Base-by-base conservation (phyloP, 2,113 vertebrate species). In the Thamnaconus septentrionalis region DNA sequence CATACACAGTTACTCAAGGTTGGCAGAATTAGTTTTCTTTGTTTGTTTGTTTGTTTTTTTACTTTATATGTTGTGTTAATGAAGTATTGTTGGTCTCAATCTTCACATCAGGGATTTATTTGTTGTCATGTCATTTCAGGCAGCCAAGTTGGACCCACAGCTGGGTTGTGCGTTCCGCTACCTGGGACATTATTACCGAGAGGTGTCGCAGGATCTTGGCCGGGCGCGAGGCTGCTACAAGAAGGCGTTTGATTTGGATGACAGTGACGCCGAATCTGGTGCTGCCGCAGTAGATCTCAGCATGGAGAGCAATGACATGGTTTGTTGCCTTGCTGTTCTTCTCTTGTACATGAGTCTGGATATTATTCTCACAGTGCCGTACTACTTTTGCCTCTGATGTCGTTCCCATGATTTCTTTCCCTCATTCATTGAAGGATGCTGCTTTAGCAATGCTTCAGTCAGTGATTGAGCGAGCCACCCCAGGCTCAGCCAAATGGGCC, bases 401-500 rank as follows among this genome's bases (percentile, higher is more conserved):
- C 9, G 3, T 4, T 6, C 8, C 7, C 1, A 5, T 6, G 41
- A 1, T 68, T 4, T 18, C 6, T 3, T 10, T 53, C 4, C 12
- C 45, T 59, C 56, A 64, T 73, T 45, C 18, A 48, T 73, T 10
- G 55, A 71, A 99, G 97, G 94, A 95, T 12, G 84, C 91, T 12
- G 96, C 96, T 18, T 90, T 99, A 77, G 86, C 87, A 11, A 85
- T 94, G 62, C 89, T 99, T 64, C 93, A 93, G 77, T 81, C 91
- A 8, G 96, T 96, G 60, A 96, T 93, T 8, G 92, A 90, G 49
- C 94, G 89, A 86, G 93, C 94, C 0, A 93, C 91, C 42, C 87
- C 94, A 53, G 96, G 96, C 53, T 91, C 93, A 2, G 94, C 93
- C 8, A 98, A 98, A 78, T 99, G 97, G 97, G 97, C 97, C 40